Evolutionary conservation across 2,888 invertebrate species (phyloP), one percentile per base, ranked within the genome.

Genomic region (Sabatieria punctata): DNA sequence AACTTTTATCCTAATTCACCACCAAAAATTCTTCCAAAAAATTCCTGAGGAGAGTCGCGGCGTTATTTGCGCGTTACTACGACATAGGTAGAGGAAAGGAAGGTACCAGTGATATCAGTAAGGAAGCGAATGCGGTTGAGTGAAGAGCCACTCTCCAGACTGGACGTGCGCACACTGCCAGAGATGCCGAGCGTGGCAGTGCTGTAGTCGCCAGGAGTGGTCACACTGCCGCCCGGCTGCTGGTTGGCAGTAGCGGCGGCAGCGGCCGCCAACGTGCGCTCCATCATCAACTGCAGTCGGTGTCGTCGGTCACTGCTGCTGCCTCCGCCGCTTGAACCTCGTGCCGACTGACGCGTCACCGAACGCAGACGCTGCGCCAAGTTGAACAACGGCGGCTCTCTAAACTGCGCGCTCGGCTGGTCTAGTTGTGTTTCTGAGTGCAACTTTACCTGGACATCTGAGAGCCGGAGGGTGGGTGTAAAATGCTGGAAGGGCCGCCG

Each of bases 381-480:
- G 15, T 8, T 15, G 8, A 8, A 8, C 8, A 30, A 30, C 8
- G 30, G 30, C 30, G 30, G 30, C 30, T 30, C 30, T 15, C 30
- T 30, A 30, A 8, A 11, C 15, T 30, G 30, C 8, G 15, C 15
- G 15, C n/a, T n/a, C n/a, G n/a, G n/a, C n/a, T n/a, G n/a, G n/a
- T n/a, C n/a, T n/a, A n/a, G n/a, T n/a, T n/a, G n/a, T n/a, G n/a
- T n/a, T n/a, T n/a, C n/a, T n/a, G n/a, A n/a, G n/a, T n/a, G n/a
- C n/a, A n/a, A n/a, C 22, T 38, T 38, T 38, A 38, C 38, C 38
- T 6, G 6, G 38, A 38, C 6, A 13, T 13, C 36, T 33, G 37
- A 6, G 44, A 36, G 18, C 22, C 44, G 19, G 37, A 37, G 26
- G 44, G 37, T 4, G 48, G 40, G 23, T 48, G 48, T 13, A 48